Conservation (phyloP, 2,888 invertebrate species). For the Abscondita cerata region DNA sequence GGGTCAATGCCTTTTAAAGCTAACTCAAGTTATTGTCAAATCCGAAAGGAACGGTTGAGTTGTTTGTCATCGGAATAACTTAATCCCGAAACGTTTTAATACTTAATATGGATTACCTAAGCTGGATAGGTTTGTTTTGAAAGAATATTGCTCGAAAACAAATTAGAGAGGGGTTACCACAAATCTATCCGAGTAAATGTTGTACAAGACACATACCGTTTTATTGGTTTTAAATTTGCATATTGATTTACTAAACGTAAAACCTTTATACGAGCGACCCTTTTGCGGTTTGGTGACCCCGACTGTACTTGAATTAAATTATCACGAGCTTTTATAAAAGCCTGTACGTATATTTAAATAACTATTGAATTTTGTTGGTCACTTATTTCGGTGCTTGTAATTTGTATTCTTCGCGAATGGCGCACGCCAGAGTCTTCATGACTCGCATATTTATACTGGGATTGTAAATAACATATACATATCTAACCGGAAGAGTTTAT, state of each 20-base stretch:
- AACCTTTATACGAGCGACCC: slow-evolving; percentile 15
- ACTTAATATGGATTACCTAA: background rate
- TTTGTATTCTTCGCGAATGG: no score
- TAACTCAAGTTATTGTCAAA: no score
- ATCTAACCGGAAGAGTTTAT: no score
- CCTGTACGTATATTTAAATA: slow-evolving; percentile 18
- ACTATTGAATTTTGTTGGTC: slow-evolving; percentile 19
- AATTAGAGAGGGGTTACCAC: background rate
- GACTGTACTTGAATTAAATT: slow-evolving; percentile 24
- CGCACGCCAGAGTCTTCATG: no score
- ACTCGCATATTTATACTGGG: no score
- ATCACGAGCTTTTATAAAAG: slow-evolving; percentile 20
- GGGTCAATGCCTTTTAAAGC: no score
- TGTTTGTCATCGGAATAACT: no score
- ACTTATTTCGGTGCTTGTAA: no score
- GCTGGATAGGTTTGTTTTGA: slow-evolving; percentile 4
- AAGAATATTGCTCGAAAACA: background rate
- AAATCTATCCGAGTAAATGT: slow-evolving; percentile 5
- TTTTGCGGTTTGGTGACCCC: slow-evolving; percentile 17
- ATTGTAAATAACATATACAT: no score
- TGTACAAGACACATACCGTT: slow-evolving; percentile 2
- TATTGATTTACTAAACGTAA: slow-evolving; percentile 11
- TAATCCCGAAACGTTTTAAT: no score
- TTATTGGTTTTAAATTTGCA: slow-evolving; percentile 9
- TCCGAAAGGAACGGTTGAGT: no score